Evolutionary conservation across 2,888 invertebrate species (phyloP), one percentile per base, ranked within the genome.

Genomic region (Unio delphinus): DNA sequence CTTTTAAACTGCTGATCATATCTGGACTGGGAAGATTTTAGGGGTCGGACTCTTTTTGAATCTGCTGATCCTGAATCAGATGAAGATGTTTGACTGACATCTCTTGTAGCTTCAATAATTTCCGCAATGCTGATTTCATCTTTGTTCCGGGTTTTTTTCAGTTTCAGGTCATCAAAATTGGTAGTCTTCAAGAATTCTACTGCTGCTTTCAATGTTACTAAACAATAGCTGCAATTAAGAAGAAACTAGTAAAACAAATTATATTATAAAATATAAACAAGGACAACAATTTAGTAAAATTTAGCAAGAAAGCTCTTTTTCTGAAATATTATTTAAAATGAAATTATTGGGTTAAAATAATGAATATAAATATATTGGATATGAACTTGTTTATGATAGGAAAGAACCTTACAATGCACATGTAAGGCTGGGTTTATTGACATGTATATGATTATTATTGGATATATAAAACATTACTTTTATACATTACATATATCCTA

Each of bases 161-260:
- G 55, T 28, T 80, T 74, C 28, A 86, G 64, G 54, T 76, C 65
- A 64, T 77, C 73, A 76, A 88, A 86, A 68, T 88, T 82, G 63
- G 84, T 82, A 34, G 77, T 79, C 65, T 76, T 83, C 76, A 89
- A 80, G 70, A 84, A 89, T 70, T 88, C 85, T 30, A 86, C 84
- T 20, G 89, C 88, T 57, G 89, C 89, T 78, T 88, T 88, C 68
- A 89, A 87, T 7, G 89, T 88, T 17, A 89, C 89, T 65, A 89
- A 76, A 73, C 86, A 86, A 73, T 86, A 89, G 67, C 89, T 87
- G 76, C 20, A 80, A 77, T 30, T 55, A 69, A 72, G 4, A 60
- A 63, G 5, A 55, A 23, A 23, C 6, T 26, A 28, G 20, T 28
- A 45, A 45, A 45, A 45, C 11, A 15, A 15, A 15, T 45, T 45